Conservation (phyloP, 2,888 invertebrate genomes). For the Ectemnius cavifrons region DNA sequence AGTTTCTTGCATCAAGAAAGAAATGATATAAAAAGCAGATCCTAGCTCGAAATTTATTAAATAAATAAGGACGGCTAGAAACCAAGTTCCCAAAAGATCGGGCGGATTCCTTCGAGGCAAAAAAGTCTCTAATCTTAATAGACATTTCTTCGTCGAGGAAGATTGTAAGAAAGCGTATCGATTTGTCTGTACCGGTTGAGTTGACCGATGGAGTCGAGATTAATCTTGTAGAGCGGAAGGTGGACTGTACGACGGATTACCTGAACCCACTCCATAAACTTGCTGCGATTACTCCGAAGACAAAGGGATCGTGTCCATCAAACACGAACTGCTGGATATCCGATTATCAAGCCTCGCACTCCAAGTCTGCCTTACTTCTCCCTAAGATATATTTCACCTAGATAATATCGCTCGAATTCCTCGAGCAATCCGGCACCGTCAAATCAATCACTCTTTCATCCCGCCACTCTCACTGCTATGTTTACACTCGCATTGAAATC, state of each 20-base stretch:
- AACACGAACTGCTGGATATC: slow-evolving; percentile 35
- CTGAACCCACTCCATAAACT: slow-evolving; percentile 34
- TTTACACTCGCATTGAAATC: too few relatives aligned
- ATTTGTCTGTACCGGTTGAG: slow-evolving; percentile 21
- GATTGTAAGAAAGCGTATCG: slow-evolving; percentile 30
- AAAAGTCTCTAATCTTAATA: too few relatives aligned
- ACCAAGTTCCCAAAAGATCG: too few relatives aligned
- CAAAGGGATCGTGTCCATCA: slow-evolving; percentile 39
- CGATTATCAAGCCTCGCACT: slow-evolving; percentile 15
- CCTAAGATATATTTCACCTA: slow-evolving; percentile 23
- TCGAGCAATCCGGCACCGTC: background rate
- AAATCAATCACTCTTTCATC: background rate
- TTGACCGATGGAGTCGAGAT: slow-evolving; percentile 13
- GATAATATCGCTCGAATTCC: slow-evolving; percentile 1
- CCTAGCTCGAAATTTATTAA: too few relatives aligned
- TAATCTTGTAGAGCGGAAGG: slow-evolving; percentile 34
- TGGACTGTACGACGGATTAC: slow-evolving; percentile 31
- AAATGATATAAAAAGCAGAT: too few relatives aligned
- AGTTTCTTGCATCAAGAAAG: too few relatives aligned
- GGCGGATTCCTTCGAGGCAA: too few relatives aligned
- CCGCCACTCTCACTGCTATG: too few relatives aligned
- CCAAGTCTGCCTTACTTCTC: slow-evolving; percentile 15
- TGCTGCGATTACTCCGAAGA: slow-evolving; percentile 32
- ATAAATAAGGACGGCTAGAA: too few relatives aligned
- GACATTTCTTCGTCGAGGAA: background rate